These are phyloP conservation scores for Pseudomyrmex gracilis DNA, from an alignment of 1,140 invertebrate species.

Conservation along the genomic window DNA sequence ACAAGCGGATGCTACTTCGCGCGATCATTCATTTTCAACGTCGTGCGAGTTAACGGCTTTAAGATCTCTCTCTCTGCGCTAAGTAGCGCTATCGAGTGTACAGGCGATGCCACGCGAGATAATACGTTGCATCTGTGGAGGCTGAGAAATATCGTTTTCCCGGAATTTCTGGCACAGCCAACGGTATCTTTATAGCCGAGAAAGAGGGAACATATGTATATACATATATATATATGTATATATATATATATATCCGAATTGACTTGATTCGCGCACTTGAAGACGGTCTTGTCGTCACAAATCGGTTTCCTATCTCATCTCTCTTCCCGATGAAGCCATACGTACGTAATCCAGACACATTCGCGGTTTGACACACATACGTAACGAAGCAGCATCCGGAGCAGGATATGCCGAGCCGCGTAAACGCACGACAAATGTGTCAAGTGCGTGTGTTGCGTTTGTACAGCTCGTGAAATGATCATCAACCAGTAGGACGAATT, in stretches of 20 bases:
- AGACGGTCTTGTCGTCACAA: background rate
- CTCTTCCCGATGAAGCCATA: no score
- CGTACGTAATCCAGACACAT: slow-evolving; percentile 5
- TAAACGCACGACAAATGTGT: slow-evolving; percentile 19
- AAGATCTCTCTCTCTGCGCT: background rate
- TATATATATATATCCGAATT: slow-evolving; percentile 29
- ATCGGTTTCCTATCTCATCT: slow-evolving; percentile 8
- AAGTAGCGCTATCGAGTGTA: slow-evolving; percentile 24
- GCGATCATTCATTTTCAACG: slow-evolving; percentile 40
- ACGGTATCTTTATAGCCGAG: slow-evolving; percentile 33
- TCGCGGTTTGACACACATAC: background rate
- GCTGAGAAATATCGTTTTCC: slow-evolving; percentile 48
- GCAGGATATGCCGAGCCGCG: background rate
- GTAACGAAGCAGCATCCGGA: slow-evolving; percentile 26
- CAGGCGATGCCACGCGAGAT: slow-evolving; percentile 44
- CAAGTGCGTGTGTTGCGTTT: background rate
- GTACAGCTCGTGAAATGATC: no score
- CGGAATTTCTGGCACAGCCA: slow-evolving; percentile 45
- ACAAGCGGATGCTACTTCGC: background rate
- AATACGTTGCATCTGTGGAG: slow-evolving; percentile 32
- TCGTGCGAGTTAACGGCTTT: slow-evolving; percentile 46
- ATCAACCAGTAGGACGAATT: no score
- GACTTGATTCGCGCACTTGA: background rate
- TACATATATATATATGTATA: background rate
- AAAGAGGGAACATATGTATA: background rate